Conservation (phyloP, 2,113 vertebrate species). For the Emydocephalus ijimae region DNA sequence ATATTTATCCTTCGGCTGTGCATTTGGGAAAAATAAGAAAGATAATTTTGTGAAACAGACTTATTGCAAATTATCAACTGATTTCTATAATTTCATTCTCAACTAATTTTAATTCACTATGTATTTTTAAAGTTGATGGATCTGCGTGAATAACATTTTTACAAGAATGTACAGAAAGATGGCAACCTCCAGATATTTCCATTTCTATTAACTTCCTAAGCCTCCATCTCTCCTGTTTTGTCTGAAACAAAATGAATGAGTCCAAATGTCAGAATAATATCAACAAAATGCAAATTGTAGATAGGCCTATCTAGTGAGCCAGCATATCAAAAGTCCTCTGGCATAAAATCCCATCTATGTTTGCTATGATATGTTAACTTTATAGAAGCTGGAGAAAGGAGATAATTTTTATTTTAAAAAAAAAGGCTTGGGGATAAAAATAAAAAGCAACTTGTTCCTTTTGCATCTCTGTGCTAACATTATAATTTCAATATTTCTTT, state of each 20-base stretch:
- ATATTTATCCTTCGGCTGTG: background rate
- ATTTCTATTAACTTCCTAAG: background rate
- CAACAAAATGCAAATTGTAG: background rate
- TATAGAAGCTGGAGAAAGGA: background rate
- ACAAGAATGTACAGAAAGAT: background rate
- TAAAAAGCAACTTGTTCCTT: background rate
- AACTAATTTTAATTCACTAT: accelerated
- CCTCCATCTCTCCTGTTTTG: background rate
- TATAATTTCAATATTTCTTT: background rate
- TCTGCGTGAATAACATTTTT: background rate
- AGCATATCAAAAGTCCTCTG: background rate
- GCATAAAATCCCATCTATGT: background rate
- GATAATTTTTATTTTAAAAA: background rate
- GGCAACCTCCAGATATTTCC: background rate
- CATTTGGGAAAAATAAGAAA: background rate
- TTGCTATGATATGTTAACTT: background rate
- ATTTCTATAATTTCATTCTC: background rate
- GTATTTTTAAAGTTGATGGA: background rate
- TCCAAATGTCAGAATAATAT: background rate
- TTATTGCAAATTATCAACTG: background rate
- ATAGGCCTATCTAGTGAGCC: background rate
- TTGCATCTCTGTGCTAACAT: background rate
- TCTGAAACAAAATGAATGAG: background rate
- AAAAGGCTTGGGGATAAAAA: background rate
- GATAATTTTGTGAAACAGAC: constrained; percentile 1